phyloP scores from a whole-genome alignment of 2,888 invertebrate species.

The Scaptomyza tumidula region DNA sequence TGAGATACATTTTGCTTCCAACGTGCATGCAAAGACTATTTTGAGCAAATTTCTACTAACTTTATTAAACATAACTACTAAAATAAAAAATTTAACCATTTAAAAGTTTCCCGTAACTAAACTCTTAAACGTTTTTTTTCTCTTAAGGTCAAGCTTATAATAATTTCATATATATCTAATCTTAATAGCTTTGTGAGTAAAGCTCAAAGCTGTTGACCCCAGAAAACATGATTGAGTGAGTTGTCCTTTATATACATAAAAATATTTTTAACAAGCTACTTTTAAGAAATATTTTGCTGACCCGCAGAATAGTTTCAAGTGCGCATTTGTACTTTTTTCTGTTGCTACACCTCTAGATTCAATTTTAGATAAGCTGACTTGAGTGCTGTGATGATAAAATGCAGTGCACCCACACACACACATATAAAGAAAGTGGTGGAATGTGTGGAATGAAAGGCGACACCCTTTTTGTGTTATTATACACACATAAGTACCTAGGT shows the following conservation, averaged over 20 bases:
- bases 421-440: conserved; percentile 5
- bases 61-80: too few species aligned
- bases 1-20: too few species aligned
- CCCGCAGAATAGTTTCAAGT: conserved; percentile 49
- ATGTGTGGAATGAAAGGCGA: conserved; percentile 8
- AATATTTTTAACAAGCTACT: neutral
- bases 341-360: conserved; percentile 64
- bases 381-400: conserved; percentile 70
- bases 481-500: conserved; percentile 44
- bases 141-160: too few species aligned
- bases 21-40: too few species aligned
- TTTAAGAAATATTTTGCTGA: conserved; percentile 15
- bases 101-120: too few species aligned
- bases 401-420: conserved; percentile 61
- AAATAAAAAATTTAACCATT: too few species aligned
- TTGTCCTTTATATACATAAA: neutral
- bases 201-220: neutral
- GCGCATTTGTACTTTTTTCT: conserved; percentile 43
- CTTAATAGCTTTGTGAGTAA: neutral
- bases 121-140: too few species aligned
- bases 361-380: conserved; percentile 70
- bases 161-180: too few species aligned
- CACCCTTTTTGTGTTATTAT: conserved; percentile 59
- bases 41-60: too few species aligned
- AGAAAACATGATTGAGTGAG: conserved; percentile 8